phyloP scores from a whole-genome alignment of 2,888 invertebrate species.

The Tenthredo notha region DNA sequence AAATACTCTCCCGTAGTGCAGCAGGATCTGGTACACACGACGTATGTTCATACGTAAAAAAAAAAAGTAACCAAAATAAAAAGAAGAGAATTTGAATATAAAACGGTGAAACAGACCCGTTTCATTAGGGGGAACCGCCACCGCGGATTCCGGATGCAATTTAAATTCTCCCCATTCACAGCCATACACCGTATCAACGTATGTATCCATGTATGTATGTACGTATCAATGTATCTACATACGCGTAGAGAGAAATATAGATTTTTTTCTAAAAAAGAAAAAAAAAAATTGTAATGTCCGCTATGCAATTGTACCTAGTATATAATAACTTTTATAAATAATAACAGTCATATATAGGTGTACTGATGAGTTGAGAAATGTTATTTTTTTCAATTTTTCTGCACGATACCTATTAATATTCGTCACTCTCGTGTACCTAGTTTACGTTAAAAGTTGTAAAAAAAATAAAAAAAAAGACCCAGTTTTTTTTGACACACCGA shows the following conservation, averaged over 20 bases:
- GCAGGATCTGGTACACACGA: neutral
- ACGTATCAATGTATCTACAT: no score
- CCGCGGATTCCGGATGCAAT: constrained; percentile 26
- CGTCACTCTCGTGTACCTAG: no score
- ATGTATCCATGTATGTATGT: neutral
- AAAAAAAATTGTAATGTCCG: neutral
- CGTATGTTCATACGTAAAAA: neutral
- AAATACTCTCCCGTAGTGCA: neutral
- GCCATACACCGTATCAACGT: neutral
- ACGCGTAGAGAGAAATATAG: neutral
- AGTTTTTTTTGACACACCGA: no score
- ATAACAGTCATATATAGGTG: neutral
- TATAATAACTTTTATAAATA: neutral
- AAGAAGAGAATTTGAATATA: constrained; percentile 40
- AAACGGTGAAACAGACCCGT: constrained; percentile 46
- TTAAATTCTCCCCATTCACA: constrained; percentile 11
- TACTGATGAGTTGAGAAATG: no score
- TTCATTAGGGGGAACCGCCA: constrained; percentile 45
- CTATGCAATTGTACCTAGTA: neutral
- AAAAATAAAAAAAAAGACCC: no score
- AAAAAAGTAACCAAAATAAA: neutral
- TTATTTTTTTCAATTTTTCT: no score
- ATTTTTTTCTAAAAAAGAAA: neutral
- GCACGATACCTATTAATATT: no score
- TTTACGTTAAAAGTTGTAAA: no score